Percentiles rank a stretch among this genome's conserved stretches.
Evolutionary conservation across 2,113 vertebrate genomes (phyloP).

Genomic region (Nothoprocta pentlandii): DNA sequence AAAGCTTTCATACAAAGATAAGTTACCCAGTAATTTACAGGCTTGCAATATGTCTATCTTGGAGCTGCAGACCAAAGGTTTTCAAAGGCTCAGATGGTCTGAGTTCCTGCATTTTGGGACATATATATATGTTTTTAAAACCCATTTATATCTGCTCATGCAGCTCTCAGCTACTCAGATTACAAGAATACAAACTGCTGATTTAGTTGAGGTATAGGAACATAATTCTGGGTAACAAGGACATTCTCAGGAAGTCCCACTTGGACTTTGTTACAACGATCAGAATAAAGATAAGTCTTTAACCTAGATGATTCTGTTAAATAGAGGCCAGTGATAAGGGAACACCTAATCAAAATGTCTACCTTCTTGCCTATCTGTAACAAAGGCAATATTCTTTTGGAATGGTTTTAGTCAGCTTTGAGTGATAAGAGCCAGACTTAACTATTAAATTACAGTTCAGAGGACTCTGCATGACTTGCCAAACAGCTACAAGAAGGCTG

Average conservation of each 20-base stretch:
- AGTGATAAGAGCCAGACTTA: background rate
- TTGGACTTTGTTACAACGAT: background rate
- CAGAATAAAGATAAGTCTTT: background rate
- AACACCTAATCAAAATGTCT: background rate
- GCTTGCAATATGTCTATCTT: background rate
- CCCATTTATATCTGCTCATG: background rate
- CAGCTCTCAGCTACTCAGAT: background rate
- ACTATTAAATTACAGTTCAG: background rate
- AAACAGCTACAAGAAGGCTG: background rate
- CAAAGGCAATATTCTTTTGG: background rate
- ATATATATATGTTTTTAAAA: background rate
- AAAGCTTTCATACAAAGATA: background rate
- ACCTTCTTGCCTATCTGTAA: background rate
- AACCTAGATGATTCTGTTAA: background rate
- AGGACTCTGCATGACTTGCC: background rate
- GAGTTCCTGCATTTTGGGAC: background rate
- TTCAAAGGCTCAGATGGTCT: background rate
- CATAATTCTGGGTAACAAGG: background rate
- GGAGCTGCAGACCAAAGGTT: background rate
- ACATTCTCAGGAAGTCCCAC: no score
- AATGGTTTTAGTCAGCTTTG: background rate
- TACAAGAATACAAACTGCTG: background rate
- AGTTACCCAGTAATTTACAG: background rate
- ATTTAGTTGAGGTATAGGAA: background rate
- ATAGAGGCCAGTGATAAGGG: background rate